Conservation (phyloP, 2,113 vertebrate species). For the Numida meleagris region DNA sequence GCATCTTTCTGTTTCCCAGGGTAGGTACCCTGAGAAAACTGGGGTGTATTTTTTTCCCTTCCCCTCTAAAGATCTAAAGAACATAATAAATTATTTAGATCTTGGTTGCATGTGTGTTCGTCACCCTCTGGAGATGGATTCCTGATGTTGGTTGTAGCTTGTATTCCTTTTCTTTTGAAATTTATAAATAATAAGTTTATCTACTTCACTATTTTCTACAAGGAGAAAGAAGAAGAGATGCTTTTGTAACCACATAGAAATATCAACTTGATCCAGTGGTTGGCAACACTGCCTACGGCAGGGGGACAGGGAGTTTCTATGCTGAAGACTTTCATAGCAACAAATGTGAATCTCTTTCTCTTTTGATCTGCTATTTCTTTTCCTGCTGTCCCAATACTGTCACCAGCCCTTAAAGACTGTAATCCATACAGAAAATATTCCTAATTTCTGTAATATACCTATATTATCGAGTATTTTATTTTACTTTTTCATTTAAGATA, state of each 20-base stretch:
- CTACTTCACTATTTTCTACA: not conserved
- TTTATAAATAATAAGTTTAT: not conserved
- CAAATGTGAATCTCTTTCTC: not conserved
- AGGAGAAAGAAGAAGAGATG: not conserved
- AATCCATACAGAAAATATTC: not conserved
- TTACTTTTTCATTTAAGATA: not conserved
- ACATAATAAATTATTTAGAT: not conserved
- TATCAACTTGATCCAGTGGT: not conserved
- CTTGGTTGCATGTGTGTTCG: not conserved
- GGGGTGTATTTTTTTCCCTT: not conserved
- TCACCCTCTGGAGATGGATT: not conserved
- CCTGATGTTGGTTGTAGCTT: not conserved
- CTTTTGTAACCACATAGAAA: not conserved
- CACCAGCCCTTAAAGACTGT: not conserved
- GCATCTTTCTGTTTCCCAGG: not conserved
- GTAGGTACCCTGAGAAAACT: not conserved
- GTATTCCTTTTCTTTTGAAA: not conserved
- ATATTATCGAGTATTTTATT: not conserved
- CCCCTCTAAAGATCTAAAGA: not conserved
- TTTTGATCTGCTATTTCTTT: not conserved
- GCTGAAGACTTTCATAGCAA: not conserved
- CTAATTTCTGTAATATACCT: not conserved
- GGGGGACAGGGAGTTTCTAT: not conserved
- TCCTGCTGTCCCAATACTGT: not conserved
- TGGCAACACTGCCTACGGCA: no score